Base-by-base conservation (phyloP, 2,113 vertebrate genomes). In the Ictalurus furcatus region DNA sequence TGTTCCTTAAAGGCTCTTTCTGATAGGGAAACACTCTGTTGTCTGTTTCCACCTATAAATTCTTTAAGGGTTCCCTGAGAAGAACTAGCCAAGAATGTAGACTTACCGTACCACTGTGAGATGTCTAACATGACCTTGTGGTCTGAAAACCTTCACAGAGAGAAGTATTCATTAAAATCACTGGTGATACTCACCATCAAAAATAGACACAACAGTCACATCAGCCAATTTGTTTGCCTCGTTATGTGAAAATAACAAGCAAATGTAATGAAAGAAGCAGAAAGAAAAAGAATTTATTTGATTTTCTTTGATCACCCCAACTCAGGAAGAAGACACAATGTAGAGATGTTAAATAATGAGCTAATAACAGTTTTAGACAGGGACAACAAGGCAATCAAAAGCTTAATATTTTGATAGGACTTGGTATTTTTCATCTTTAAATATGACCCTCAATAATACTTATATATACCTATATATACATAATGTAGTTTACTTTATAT, bases 271-370 rank as follows among this genome's bases (percentile, higher is more conserved):
- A 89, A 92, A 84, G 79, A 65, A 74, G 84, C 74, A 85, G 88
- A 79, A 90, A 87, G 48, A 52, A 90, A 92, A 65, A 37, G 7
- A 61, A 61, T 83, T 61, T 81, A 54, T 81, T 81, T 80, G 59
- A 65, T 87, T 79, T 82, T 82, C 67, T 90, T 92, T 90, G 88
- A 92, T 92, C 91, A 84, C 85, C 67, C 54, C 78, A 79, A 65
- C 80, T 52, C 40, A 69, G 54, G 89, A 65, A 88, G 61, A 58
- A 78, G 82, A 89, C 73, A 89, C 87, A 89, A 90, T 90, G 82
- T 88, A 80, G 85, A 84, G 83, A 88, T 86, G 86, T 86, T 90
- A 88, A 88, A 90, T 92, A 90, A 92, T 88, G 88, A 92, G 86
- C 84, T 90, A 88, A 89, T 92, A 71, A 90, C 81, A 84, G 69